Conservation (phyloP, 2,113 vertebrate genomes). For the Rousettus leschenaultii region DNA sequence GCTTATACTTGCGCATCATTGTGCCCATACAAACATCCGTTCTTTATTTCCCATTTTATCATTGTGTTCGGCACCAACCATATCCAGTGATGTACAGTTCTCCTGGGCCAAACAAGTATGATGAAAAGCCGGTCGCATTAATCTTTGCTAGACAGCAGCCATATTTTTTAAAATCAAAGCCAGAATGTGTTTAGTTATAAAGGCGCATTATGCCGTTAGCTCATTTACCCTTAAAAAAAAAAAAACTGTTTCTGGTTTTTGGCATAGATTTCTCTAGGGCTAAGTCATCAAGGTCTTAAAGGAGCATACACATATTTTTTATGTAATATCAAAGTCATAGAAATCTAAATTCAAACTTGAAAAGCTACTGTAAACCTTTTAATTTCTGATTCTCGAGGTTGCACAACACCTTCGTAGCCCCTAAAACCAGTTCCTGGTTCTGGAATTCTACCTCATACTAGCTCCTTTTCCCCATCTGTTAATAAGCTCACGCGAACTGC, state of each 20-base stretch:
- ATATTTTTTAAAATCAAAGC: constrained; percentile 41
- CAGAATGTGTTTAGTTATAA: constrained; percentile 48
- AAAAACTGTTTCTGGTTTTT: neutral
- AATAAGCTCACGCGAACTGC: neutral
- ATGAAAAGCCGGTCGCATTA: constrained; percentile 23
- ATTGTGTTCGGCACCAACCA: neutral
- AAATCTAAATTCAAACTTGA: neutral
- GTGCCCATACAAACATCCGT: neutral
- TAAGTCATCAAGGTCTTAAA: neutral
- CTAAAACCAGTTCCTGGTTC: neutral
- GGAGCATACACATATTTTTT: neutral
- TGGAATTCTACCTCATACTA: neutral
- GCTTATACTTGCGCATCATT: neutral
- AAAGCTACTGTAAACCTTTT: neutral
- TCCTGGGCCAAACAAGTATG: constrained; percentile 15
- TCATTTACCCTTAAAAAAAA: neutral
- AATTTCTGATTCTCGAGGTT: neutral
- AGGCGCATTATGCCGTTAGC: constrained; percentile 10
- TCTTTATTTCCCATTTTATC: neutral
- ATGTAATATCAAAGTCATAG: neutral
- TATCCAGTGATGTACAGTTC: neutral
- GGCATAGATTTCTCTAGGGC: neutral
- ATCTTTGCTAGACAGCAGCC: constrained; percentile 37
- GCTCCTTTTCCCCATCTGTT: neutral
- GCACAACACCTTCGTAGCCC: neutral